Base-by-base conservation (phyloP, 2,113 vertebrate genomes). In the Perca fluviatilis region DNA sequence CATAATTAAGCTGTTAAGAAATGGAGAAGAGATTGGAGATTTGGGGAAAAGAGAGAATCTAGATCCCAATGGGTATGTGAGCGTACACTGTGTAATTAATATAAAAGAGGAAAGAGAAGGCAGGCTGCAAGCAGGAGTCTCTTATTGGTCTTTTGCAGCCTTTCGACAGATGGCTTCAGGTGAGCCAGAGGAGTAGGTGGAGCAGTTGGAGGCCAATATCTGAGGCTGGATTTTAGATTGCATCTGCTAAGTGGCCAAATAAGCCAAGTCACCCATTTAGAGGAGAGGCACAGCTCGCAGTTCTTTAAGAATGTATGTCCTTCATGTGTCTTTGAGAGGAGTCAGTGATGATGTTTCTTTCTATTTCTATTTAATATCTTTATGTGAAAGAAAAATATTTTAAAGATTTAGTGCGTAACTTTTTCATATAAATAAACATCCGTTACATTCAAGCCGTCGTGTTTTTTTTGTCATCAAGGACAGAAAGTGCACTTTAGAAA, bases 151-250 rank as follows among this genome's bases (percentile, higher is more conserved):
- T 74, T 85, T 49, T 56, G 49, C 51, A 57, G 23, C 72, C 57
- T 80, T 76, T 70, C 46, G 54, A 85, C 79, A 87, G 88, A 89
- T 80, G 79, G 68, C 67, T 67, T 43, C 85, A 74, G 67, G 68
- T 88, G 50, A 79, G 76, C 23, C 57, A 12, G 75, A 77, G 62
- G 63, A 80, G 72, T 4, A 77, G 85, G 82, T 76, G 56, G 69
- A 88, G 73, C 74, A 46, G 64, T 66, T 74, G 74, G 63, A 66
- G 58, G 63, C 61, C 65, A 77, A 74, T 36, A 78, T 70, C 49
- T 74, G 63, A 74, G 57, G 72, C 62, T 77, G 71, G 67, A 61
- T 84, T 84, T 82, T 27, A 69, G 75, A 84, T 60, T 23, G 54
- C 58, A 76, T 82, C 66, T 85, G 83, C 25, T 79, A 23, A 65